Conservation (phyloP, 1,140 invertebrate species). For the Oncopodura yosiiana region DNA sequence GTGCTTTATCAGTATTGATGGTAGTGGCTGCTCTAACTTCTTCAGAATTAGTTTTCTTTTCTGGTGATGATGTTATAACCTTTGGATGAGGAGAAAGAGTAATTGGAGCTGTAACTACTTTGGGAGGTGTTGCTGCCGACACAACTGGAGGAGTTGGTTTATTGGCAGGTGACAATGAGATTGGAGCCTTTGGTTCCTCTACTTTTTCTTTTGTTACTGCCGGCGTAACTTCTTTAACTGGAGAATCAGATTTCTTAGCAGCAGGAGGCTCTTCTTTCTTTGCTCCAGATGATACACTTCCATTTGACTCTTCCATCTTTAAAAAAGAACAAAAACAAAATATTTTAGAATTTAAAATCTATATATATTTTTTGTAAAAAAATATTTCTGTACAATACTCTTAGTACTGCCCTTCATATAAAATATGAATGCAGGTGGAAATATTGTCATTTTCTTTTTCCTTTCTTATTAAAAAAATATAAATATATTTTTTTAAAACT, state of each 20-base stretch:
- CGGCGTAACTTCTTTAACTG: slow-evolving; percentile 7
- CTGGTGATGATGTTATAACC: background rate
- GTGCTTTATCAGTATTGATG: background rate
- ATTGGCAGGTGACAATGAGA: slow-evolving; percentile 1
- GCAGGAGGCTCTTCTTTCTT: background rate
- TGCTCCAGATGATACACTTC: too few relatives aligned
- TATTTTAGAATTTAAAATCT: background rate
- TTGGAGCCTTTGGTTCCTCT: background rate
- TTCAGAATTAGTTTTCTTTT: slow-evolving; percentile 9
- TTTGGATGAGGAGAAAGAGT: background rate
- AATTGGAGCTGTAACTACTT: background rate
- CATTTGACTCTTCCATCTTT: slow-evolving; percentile 5
- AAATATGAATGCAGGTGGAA: slow-evolving; percentile 25
- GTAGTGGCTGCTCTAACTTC: background rate
- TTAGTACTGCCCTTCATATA: slow-evolving; percentile 26
- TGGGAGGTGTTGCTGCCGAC: background rate
- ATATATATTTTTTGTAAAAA: background rate
- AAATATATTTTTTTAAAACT: too few relatives aligned
- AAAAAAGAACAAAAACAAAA: background rate
- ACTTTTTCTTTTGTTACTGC: background rate
- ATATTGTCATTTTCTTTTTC: slow-evolving; percentile 15
- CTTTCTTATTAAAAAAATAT: background rate
- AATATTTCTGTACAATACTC: slow-evolving; percentile 17
- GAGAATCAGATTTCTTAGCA: background rate
- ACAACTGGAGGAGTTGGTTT: background rate